Evolutionary conservation across 2,888 invertebrate genomes (phyloP).

Genomic region (Epistrophella euchroma): DNA sequence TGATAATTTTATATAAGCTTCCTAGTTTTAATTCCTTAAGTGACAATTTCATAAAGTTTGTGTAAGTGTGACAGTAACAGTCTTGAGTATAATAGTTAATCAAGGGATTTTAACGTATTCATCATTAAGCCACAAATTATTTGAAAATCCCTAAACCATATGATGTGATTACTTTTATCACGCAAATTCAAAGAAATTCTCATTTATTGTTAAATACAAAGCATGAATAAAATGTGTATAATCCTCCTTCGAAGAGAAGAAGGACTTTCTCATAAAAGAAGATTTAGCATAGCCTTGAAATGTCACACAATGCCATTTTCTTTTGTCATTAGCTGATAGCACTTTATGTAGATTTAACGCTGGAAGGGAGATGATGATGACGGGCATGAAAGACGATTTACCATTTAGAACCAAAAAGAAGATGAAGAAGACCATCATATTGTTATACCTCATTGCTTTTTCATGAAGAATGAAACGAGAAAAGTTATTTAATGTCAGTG

Average conservation of each 20-base stretch:
- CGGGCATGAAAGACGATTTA: background rate
- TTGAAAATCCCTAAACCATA: background rate
- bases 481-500: conserved; percentile 44
- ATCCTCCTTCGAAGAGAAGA: background rate
- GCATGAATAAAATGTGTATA: background rate
- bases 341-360: conserved; percentile 37
- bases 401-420: background rate
- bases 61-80: background rate
- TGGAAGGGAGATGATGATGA: background rate
- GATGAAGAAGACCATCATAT: conserved; percentile 2
- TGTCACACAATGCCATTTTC: conserved; percentile 29
- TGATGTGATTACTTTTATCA: conserved; percentile 1
- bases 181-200: background rate
- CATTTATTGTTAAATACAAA: conserved; percentile 18
- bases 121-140: background rate
- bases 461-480: conserved; percentile 22
- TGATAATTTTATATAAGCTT: conserved; percentile 1
- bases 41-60: background rate
- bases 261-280: conserved; percentile 1
- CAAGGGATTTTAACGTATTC: background rate
- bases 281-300: conserved; percentile 41
- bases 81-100: background rate
- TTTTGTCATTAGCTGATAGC: conserved; percentile 47
- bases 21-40: background rate
- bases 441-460: background rate